Evolutionary conservation across 2,797 vertebrate species (phyloP), one percentile per base, ranked within the genome.

Genomic region (Babyrousa celebensis): DNA sequence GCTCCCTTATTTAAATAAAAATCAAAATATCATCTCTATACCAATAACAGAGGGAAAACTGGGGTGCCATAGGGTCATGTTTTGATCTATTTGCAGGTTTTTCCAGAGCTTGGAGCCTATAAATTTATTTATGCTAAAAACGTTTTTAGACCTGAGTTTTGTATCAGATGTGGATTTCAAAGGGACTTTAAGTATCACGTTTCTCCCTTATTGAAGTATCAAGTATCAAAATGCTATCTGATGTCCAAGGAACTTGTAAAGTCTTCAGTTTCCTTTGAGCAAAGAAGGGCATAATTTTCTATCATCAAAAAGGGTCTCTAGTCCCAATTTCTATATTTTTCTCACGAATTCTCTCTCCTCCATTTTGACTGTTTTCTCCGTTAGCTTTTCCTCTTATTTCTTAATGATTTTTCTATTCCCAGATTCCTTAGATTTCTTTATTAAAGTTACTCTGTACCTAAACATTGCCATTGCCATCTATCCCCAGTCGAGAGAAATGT

Each of bases 61-160:
- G 43, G 75, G 27, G 48, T 95, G 17, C 70, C 16, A 5, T 29
- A 14, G 62, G 79, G 72, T 71, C 91, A 12, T 58, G 36, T 89
- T 97, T 91, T 96, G 83, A 96, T 95, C 92, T 91, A 89, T 97
- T 97, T 96, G 75, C 56, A 88, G 62, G 62, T 94, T 96, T 48
- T 96, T 97, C 91, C 77, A 60, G 43, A 91, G 16, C 72, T 95
- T 60, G 43, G 52, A 62, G 17, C 65, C 77, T 89, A 75, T 96
- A 88, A 67, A 89, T 96, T 96, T 94, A 95, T 97, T 96, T 97
- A 97, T 97, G 91, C 96, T 94, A 71, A 97, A 74, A 94, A 92
- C 29, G 94, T 95, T 94, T 97, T 97, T 96, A 97, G 75, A 96
- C 75, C 92, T 77, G 60, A 78, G 43, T 72, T 95, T 97, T 95